phyloP scores from a whole-genome alignment of 1,140 invertebrate species.

The Odontomachus brunneus region DNA sequence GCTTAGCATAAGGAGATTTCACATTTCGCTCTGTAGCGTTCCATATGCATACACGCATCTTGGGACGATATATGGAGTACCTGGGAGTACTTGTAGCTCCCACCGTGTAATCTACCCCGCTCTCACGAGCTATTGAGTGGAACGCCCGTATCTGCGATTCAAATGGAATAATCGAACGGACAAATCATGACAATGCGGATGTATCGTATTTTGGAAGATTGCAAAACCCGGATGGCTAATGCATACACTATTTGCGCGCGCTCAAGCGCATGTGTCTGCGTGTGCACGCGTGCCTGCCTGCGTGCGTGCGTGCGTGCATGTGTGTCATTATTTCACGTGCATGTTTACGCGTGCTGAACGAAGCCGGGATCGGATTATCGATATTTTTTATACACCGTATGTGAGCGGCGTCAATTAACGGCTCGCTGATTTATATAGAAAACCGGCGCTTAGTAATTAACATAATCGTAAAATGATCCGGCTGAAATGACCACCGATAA shows the following conservation, averaged over 20 bases:
- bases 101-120: constrained; percentile 59
- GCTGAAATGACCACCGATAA: not conserved
- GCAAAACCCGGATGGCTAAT: constrained; percentile 33
- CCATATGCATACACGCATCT: constrained; percentile 43
- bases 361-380: too few species aligned
- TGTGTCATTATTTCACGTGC: too few species aligned
- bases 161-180: constrained; percentile 57
- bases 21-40: constrained; percentile 37
- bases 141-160: constrained; percentile 59
- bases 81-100: constrained; percentile 38
- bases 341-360: too few species aligned
- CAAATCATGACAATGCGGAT: constrained; percentile 10
- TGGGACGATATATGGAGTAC: constrained; percentile 34
- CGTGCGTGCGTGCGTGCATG: too few species aligned
- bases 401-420: not conserved
- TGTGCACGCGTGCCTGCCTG: too few species aligned
- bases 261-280: too few species aligned
- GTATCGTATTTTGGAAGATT: constrained; percentile 7
- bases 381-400: too few species aligned
- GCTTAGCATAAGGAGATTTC: constrained; percentile 53
- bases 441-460: not conserved
- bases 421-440: not conserved
- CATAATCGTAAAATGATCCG: not conserved
- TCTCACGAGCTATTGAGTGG: constrained; percentile 61
- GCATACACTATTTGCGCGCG: not conserved